Evolutionary conservation across 1,140 invertebrate species (phyloP).

Genomic region (Drosophila subobscura): DNA sequence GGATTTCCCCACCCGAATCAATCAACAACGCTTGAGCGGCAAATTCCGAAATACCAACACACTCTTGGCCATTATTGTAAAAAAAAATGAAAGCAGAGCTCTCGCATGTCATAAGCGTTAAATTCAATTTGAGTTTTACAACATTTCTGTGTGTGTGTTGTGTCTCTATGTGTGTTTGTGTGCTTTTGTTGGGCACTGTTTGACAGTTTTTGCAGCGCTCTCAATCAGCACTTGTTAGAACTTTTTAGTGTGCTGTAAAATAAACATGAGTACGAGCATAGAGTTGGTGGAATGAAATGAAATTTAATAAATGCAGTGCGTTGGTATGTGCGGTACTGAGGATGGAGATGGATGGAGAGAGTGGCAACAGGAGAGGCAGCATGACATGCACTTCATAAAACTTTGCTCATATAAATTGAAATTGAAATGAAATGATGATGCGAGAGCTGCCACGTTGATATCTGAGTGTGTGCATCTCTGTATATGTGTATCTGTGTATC

Average conservation of each 20-base stretch:
- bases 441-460: conserved; percentile 37
- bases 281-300: conserved; percentile 73
- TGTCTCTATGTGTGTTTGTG: background rate
- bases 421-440: conserved; percentile 74
- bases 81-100: conserved; percentile 52
- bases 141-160: conserved; percentile 20
- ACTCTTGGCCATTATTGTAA: conserved; percentile 42
- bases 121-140: conserved; percentile 69
- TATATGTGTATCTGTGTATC: conserved; percentile 1
- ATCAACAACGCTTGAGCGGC: conserved; percentile 5
- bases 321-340: background rate
- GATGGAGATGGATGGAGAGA: conserved; percentile 8
- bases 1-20: background rate
- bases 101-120: conserved; percentile 65
- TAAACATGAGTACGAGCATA: conserved; percentile 75
- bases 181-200: conserved; percentile 45
- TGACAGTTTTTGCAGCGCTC: conserved; percentile 72
- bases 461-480: conserved; percentile 1
- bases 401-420: conserved; percentile 80
- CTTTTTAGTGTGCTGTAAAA: conserved; percentile 75
- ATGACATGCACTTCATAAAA: conserved; percentile 80
- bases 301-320: conserved; percentile 74
- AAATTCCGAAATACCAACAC: conserved; percentile 30
- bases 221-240: conserved; percentile 79
- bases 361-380: conserved; percentile 48